Conservation (phyloP, 2,888 invertebrate genomes). For the Rhagium mordax region DNA sequence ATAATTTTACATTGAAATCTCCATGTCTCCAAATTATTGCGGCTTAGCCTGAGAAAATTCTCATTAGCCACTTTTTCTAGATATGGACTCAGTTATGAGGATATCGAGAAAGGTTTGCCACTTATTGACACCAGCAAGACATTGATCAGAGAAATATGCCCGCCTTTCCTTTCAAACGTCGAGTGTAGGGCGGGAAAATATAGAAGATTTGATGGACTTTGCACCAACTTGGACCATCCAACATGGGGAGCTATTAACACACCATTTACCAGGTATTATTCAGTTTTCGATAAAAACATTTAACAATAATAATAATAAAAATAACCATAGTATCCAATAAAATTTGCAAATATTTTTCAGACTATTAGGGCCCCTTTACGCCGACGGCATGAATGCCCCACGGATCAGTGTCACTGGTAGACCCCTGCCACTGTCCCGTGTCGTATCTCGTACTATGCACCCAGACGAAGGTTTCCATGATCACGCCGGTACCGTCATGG, state of each 20-base stretch:
- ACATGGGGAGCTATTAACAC: slow-evolving; percentile 91
- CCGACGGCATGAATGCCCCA: slow-evolving; percentile 89
- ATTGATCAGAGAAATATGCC: slow-evolving; percentile 88
- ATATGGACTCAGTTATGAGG: slow-evolving; percentile 87
- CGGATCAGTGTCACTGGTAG: slow-evolving; percentile 85
- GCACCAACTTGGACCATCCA: slow-evolving; percentile 90
- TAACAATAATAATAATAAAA: too few species aligned
- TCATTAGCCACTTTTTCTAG: slow-evolving; percentile 69
- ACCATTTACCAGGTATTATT: slow-evolving; percentile 82
- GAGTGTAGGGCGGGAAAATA: slow-evolving; percentile 92
- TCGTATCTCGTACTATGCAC: slow-evolving; percentile 93
- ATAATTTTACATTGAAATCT: too few species aligned
- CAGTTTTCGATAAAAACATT: too few species aligned
- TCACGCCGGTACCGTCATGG: slow-evolving; percentile 94
- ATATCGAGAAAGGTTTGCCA: slow-evolving; percentile 90
- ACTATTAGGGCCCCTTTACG: slow-evolving; percentile 84
- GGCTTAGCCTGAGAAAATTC: too few species aligned
- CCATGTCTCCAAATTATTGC: too few species aligned
- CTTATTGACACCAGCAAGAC: slow-evolving; percentile 92
- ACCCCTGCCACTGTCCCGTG: slow-evolving; percentile 84
- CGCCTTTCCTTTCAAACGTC: slow-evolving; percentile 89
- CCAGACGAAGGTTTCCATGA: slow-evolving; percentile 95
- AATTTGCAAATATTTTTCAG: too few species aligned
- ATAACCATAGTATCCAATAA: too few species aligned
- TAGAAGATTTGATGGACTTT: slow-evolving; percentile 88